phyloP scores from a whole-genome alignment of 2,888 invertebrate genomes.

The Thera obeliscata region DNA sequence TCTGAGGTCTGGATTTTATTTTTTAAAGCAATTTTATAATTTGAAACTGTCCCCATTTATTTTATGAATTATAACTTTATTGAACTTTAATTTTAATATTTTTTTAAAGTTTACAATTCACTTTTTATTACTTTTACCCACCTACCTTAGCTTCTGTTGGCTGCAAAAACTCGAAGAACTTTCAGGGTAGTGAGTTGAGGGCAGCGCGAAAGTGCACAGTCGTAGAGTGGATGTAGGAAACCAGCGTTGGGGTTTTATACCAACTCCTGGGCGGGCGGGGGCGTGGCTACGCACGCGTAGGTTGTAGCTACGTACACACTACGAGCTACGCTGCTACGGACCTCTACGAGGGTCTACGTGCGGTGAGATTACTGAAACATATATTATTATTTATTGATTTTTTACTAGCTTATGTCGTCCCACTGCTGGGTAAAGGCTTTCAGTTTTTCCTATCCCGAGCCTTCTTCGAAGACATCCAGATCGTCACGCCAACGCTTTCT shows the following conservation, averaged over 20 bases:
- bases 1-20: no score
- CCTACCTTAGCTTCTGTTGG: conserved; percentile 50
- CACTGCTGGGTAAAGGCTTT: no score
- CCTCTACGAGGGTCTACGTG: background rate
- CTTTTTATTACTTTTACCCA: conserved; percentile 18
- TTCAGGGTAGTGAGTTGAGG: conserved; percentile 36
- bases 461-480: no score
- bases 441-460: no score
- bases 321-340: conserved; percentile 15
- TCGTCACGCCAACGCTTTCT: no score
- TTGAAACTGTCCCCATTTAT: no score
- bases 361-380: background rate
- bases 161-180: conserved; percentile 49
- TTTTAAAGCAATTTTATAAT: no score
- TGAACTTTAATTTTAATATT: background rate
- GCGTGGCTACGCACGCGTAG: conserved; percentile 78
- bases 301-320: conserved; percentile 27
- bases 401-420: no score
- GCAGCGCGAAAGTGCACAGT: conserved; percentile 69
- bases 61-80: no score
- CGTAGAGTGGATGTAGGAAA: conserved; percentile 53
- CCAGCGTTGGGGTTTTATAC: conserved; percentile 67
- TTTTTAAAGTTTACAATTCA: background rate
- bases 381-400: no score
- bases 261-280: conserved; percentile 66